Base-by-base conservation (phyloP, 2,888 invertebrate genomes). In the Proisotoma minuta region DNA sequence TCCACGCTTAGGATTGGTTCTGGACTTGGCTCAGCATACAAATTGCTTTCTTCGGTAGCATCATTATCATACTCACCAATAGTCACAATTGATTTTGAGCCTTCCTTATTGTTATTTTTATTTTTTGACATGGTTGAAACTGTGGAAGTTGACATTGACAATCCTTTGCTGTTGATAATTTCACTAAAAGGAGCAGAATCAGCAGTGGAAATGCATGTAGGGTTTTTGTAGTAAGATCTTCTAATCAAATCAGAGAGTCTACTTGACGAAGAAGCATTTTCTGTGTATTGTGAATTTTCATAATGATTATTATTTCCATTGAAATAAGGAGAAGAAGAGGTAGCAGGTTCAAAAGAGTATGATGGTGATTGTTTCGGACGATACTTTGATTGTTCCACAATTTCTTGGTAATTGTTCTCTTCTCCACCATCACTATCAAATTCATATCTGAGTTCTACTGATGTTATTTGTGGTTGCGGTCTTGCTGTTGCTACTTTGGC, bases 1-100 rank as follows among this genome's bases (percentile, higher is more conserved):
- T 72, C 70, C 49, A 65, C 57, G 50, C 68, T 68, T 1, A 72
- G 58, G 12, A 69, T 48, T 3, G 70, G 70, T 53, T 72, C 70
- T 12, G 58, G 63, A 27, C 58, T 58, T 18, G 27, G 15, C 2
- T 18, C 47, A 12, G 62, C 51, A n/a, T n/a, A n/a, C n/a, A n/a
- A n/a, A n/a, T n/a, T n/a, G 10, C 56, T 12, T 1, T 48, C 60
- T 2, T 3, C 10, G 40, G 48, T 60, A 47, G 53, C 47, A 15
- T 52, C 24, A 26, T n/a, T 18, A 10, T 57, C 29, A n/a, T 47
- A 34, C 15, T 59, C 59, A 34, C 68, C 68, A 54, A 73, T 73
- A 4, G 60, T 71, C 1, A 73, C 71, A 27, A 73, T 61, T 5
- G 71, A 70, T 57, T 69, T 73, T 15, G 70, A 60, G 3, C 59